A percentile compares a stretch with the other conserved stretches of the same genome.
Evolutionary conservation across 1,140 invertebrate species (phyloP).

Genomic region (Lepidurus couesii): DNA sequence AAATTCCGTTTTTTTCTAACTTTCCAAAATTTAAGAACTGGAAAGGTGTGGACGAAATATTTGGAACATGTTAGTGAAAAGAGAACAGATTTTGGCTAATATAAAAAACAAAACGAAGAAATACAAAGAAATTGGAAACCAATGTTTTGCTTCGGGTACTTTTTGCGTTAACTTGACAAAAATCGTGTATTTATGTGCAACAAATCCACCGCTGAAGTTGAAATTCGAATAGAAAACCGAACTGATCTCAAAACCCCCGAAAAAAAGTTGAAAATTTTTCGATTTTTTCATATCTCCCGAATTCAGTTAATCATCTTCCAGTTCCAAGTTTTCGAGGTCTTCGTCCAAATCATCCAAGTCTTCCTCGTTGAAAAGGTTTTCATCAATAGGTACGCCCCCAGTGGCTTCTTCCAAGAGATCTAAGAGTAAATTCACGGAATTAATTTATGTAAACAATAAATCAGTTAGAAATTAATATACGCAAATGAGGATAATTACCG

Average conservation of each 20-base stretch:
- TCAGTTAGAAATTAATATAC: constrained; percentile 41
- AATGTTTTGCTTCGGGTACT: not conserved
- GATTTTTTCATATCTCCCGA: too few species aligned
- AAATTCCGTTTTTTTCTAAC: too few species aligned
- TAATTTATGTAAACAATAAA: constrained; percentile 37
- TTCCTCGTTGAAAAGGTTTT: constrained; percentile 86
- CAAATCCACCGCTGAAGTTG: not conserved
- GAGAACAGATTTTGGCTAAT: not conserved
- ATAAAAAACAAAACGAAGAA: constrained; percentile 7
- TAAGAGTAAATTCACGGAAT: constrained; percentile 36
- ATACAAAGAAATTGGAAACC: constrained; percentile 6
- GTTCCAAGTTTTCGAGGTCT: constrained; percentile 57
- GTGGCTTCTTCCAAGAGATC: constrained; percentile 41
- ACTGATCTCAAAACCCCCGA: not conserved
- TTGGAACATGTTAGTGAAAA: not conserved
- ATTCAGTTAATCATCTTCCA: constrained; percentile 34
- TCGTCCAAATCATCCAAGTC: constrained; percentile 72
- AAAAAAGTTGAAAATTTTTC: not conserved
- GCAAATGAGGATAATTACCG: not conserved
- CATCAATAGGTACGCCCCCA: constrained; percentile 71
- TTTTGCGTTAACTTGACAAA: not conserved
- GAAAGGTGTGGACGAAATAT: not conserved
- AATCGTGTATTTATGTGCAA: not conserved
- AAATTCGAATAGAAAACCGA: too few species aligned
- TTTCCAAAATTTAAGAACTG: not conserved